Base-by-base conservation (phyloP, 2,797 vertebrate species). In the Cynodonichthys magdalenae region DNA sequence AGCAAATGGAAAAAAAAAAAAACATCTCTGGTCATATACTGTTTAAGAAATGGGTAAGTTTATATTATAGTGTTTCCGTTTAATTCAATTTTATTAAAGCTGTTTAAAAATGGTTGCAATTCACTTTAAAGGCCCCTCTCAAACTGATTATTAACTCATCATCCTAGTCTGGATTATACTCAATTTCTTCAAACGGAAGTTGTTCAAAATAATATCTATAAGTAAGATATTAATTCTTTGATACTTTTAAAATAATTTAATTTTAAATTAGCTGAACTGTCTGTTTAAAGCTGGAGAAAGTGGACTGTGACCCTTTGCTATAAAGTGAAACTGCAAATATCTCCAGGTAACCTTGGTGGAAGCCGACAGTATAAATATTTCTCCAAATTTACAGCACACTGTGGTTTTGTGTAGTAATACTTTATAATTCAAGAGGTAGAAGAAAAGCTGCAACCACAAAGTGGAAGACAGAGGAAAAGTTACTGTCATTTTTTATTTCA, bases 1-100 rank as follows among this genome's bases (percentile, higher is more conserved):
- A 74, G 69, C 87, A 84, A 86, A 77, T 84, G 88, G 66, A 77
- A 46, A 39, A 42, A 52, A 24, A 28, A 63, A 34, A 31, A 31
- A 54, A 66, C 15, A 39, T 46, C 41, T 56, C 52, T 31, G 44
- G 54, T 73, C 55, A 19, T 50, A 10, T 19, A 27, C 60, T 47
- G 12, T 39, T 11, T 50, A 52, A 42, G 51, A 15, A 31, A 69
- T 24, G 24, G 24, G 3, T 3, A 24, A 24, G 24, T 24, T 24
- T 24, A 2, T 24, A 24, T 24, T 2, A 24, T 24, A 24, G 24
- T 24, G 24, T 24, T 24, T 24, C 31, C 7, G 9, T 34, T 34
- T 34, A 34, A 34, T 34, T 7, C 31, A 0, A 10, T 7, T 24
- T 8, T 7, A 34, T 7, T 31, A 8, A 31, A 31, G 29, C 2